phyloP scores from a whole-genome alignment of 2,888 invertebrate genomes.

The Pachycephus smyrnensis region DNA sequence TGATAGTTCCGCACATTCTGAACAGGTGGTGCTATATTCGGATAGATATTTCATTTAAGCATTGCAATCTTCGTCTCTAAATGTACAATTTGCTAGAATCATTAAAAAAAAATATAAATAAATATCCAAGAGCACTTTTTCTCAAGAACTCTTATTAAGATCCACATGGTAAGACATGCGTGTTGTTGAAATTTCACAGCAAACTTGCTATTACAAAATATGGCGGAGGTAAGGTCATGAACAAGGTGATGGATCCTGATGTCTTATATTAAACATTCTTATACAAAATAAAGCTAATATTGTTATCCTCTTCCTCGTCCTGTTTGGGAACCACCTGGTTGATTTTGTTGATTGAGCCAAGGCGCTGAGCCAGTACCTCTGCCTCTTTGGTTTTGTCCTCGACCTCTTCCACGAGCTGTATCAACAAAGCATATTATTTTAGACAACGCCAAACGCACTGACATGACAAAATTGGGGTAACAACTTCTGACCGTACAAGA shows the following conservation, averaged over 20 bases:
- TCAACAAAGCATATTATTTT: neutral
- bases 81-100: neutral
- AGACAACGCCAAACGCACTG: neutral
- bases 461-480: neutral
- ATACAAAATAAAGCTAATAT: neutral
- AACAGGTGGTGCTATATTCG: no score
- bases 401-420: constrained; percentile 61
- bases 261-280: neutral
- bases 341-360: constrained; percentile 64
- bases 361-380: constrained; percentile 64
- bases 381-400: constrained; percentile 63
- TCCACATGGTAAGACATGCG: neutral
- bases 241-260: neutral
- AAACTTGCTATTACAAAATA: neutral
- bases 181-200: neutral
- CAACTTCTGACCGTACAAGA: neutral
- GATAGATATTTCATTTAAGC: no score
- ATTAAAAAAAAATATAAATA: neutral
- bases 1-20: no score
- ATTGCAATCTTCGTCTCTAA: neutral
- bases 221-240: neutral
- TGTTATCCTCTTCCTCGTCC: constrained; percentile 62
- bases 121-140: neutral
- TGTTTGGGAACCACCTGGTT: constrained; percentile 59
- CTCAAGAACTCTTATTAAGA: neutral